Base-by-base conservation (phyloP, 2,888 invertebrate species). In the Ecliptopera silaceata region DNA sequence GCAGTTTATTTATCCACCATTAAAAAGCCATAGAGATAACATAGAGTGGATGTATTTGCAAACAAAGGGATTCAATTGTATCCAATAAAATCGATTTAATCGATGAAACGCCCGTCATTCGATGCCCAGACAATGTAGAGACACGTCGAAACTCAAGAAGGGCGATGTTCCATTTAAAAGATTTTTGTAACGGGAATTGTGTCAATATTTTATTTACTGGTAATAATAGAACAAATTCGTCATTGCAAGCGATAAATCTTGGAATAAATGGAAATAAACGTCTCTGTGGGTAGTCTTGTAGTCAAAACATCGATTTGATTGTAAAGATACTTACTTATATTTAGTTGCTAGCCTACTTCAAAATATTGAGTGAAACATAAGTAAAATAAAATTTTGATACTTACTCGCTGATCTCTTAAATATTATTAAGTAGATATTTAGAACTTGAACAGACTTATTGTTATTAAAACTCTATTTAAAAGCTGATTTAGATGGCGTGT, bases 31-130 rank as follows among this genome's bases (percentile, higher is more conserved):
- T 69, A 71, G 68, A 71, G 61, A 64, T 62, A 64, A 56, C 61
- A 59, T 56, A 60, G 61, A 64, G 68, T 62, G 68, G 66, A 68
- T 60, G 66, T 74, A 86, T 87, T 86, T 84, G 79, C 86, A 86
- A 80, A 86, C 86, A 87, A 86, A 81, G 78, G 72, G 72, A 75
- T 79, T 79, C 82, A 80, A 83, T 86, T 79, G 79, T 77, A 74
- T 69, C 79, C 81, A 82, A 82, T 84, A 82, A 81, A 82, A 83
- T 80, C 77, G 80, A 84, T 82, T 83, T 80, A 82, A 83, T 80
- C 78, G 78, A 82, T 81, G 79, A 79, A 75, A 77, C 74, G 76
- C 73, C 76, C 71, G 77, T 79, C 84, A 80, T 70, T 74, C 71
- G 71, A 69, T 64, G 59, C 60, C 56, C 63, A 72, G 79, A 85